Evolutionary conservation across 2,888 invertebrate species (phyloP), one percentile per base, ranked within the genome.

Genomic region (Diaphora mendica): DNA sequence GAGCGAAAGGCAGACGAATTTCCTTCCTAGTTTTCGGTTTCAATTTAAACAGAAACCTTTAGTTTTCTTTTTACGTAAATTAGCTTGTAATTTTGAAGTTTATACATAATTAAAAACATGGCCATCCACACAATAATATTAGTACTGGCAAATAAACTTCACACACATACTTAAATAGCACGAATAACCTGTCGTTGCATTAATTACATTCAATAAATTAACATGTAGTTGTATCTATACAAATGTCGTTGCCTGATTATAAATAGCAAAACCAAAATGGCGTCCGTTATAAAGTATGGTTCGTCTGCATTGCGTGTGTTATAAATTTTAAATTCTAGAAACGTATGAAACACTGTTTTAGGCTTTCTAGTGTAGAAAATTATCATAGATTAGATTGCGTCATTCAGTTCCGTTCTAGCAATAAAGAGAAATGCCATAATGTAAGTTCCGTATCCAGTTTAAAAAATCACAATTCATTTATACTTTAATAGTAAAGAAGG

Each of bases 351-450:
- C 39, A 68, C 59, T 20, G 30, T 71, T 42, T n/a, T 65, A 71
- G 66, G 72, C 67, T 72, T 72, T 72, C 72, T 72, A 65, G 64
- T 23, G 73, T 65, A 69, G 33, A 69, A 73, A 70, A 65, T 69
- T 69, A 65, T 30, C 73, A 73, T 73, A 72, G 62, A 39, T 55
- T 72, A 35, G 33, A 48, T 72, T 68, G 62, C 13, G 33, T 74
- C 33, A 72, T 23, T 26, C 64, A 26, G 65, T 73, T 13, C 35
- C 62, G 62, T 62, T 62, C 62, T 62, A 30, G 17, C 62, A 17
- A 62, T 62, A 62, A 30, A 62, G 62, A 62, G 62, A 62, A 62
- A 62, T 30, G 62, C 17, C 17, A 17, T 30, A 62, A 26, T 26
- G 4, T 26, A 62, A 30, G 30, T 62, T 30, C 13, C 15, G 17